Conservation (phyloP, 2,797 vertebrate species). For the Pteropus rufus region DNA sequence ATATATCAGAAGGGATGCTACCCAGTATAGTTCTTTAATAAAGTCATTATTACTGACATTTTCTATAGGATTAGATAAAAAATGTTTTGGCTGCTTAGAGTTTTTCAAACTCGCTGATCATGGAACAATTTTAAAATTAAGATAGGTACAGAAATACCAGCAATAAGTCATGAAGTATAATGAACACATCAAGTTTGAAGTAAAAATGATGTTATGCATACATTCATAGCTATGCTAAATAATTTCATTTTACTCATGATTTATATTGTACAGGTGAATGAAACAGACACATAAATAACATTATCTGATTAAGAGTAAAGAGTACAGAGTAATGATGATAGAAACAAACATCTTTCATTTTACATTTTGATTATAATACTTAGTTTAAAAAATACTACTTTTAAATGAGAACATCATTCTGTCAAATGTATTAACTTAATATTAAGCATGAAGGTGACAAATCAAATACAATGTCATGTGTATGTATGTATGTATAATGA, state of each 20-base stretch:
- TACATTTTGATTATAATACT: background rate
- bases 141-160: background rate
- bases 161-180: background rate
- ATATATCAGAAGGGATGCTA: background rate
- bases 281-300: background rate
- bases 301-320: background rate
- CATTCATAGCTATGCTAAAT: background rate
- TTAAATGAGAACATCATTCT: background rate
- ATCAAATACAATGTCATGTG: background rate
- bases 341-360: background rate
- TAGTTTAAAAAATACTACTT: background rate
- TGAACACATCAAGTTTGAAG: background rate
- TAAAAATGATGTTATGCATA: background rate
- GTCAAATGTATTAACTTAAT: background rate
- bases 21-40: background rate
- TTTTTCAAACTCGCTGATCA: background rate
- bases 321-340: background rate
- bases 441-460: background rate
- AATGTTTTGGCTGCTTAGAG: background rate
- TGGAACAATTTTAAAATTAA: conserved; percentile 29
- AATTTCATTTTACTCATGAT: background rate
- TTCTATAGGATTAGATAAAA: background rate
- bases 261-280: background rate
- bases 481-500: background rate
- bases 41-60: background rate